phyloP scores from a whole-genome alignment of 2,113 vertebrate species.

The Pelmatolapia mariae region DNA sequence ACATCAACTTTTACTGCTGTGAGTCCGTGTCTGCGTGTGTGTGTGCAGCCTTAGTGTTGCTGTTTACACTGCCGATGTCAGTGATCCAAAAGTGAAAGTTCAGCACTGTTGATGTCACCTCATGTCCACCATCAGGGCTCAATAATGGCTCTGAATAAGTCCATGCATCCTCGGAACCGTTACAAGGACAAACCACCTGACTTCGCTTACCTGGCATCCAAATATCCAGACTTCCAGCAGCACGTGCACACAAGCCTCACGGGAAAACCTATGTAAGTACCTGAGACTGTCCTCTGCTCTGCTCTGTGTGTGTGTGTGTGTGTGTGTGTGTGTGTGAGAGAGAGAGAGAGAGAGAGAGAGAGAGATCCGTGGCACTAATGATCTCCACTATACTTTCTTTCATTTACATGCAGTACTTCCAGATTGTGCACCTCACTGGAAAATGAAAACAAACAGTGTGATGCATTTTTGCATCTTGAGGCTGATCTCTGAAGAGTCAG shows the following conservation, averaged over 20 bases:
- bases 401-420: neutral
- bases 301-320: neutral
- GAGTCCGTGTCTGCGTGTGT: neutral
- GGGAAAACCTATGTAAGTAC: constrained; percentile 80
- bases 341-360: neutral
- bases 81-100: neutral
- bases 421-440: neutral
- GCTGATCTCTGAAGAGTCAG: neutral
- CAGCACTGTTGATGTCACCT: neutral
- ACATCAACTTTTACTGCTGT: neutral
- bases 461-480: neutral
- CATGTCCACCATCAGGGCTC: neutral
- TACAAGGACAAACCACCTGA: constrained; percentile 89
- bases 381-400: neutral
- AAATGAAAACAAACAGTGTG: neutral
- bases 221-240: constrained; percentile 86
- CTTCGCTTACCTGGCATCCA: constrained; percentile 83
- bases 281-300: neutral
- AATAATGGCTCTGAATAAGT: constrained; percentile 82
- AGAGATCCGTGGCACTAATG: neutral
- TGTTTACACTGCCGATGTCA: neutral
- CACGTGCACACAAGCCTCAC: constrained; percentile 79
- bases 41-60: neutral
- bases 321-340: too few relatives aligned
- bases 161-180: constrained; percentile 87